These are phyloP conservation scores for Atrichornis clamosus DNA, from an alignment of 2,113 vertebrate genomes.

Conservation along the genomic window DNA sequence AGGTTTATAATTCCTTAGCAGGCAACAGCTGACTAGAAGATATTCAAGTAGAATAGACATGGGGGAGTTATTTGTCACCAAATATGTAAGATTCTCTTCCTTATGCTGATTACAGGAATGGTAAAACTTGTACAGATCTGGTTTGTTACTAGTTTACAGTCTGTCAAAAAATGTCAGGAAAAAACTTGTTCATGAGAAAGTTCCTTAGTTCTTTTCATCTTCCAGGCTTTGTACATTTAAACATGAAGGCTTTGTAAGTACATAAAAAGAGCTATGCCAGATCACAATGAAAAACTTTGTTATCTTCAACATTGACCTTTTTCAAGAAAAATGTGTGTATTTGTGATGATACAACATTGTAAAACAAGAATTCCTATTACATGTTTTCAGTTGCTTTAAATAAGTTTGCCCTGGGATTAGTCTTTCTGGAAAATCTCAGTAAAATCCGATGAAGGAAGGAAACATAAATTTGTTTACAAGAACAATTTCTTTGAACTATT, in stretches of 20 bases:
- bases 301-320: neutral
- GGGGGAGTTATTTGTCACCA: rapidly evolving
- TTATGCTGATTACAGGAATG: neutral
- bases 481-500: neutral
- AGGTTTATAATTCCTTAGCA: neutral
- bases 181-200: neutral
- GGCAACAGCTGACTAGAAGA: neutral
- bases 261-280: neutral
- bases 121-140: neutral
- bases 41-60: neutral
- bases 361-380: neutral
- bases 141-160: neutral
- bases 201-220: neutral
- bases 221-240: neutral
- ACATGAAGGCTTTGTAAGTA: neutral
- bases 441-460: neutral
- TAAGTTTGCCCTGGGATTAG: neutral
- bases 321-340: neutral
- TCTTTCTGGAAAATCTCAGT: neutral
- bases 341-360: neutral
- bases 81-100: neutral
- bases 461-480: neutral
- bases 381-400: neutral
- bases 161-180: neutral
- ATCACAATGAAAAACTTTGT: neutral